Percentiles rank a stretch among this genome's conserved stretches.
Conservation (phyloP, 2,888 invertebrate species). For the Oligia latruncula region DNA sequence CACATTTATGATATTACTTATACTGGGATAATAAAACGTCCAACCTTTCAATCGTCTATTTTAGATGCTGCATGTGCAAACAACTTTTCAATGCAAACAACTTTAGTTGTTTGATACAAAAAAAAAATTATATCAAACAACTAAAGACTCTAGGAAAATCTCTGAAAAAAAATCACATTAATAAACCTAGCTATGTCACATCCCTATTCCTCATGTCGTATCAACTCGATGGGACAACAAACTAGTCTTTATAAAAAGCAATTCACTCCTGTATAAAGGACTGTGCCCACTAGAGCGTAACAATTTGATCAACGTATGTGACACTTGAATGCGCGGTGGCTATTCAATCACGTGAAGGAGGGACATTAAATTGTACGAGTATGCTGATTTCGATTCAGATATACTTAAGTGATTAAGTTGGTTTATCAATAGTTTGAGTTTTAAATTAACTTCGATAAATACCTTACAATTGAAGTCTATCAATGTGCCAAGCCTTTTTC, state of each 20-base stretch:
- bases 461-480: not conserved
- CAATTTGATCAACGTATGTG: constrained; percentile 37
- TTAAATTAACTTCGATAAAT: constrained; percentile 6
- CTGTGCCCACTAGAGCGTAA: constrained; percentile 49
- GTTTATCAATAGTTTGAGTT: constrained; percentile 10
- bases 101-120: too few species aligned
- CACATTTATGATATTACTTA: not conserved
- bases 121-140: not conserved
- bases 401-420: not conserved
- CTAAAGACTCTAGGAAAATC: constrained; percentile 1
- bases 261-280: constrained; percentile 54
- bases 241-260: constrained; percentile 64
- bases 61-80: not conserved
- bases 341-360: constrained; percentile 41
- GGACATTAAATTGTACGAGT: constrained; percentile 40
- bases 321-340: constrained; percentile 30
- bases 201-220: constrained; percentile 41
- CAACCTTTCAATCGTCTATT: not conserved
- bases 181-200: constrained; percentile 30
- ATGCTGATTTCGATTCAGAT: constrained; percentile 36
- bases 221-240: constrained; percentile 49
- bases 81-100: too few species aligned
- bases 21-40: not conserved
- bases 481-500: not conserved
- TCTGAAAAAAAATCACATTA: constrained; percentile 6